A percentile compares a stretch with the other conserved stretches of the same genome.
phyloP scores from a whole-genome alignment of 2,113 vertebrate species.

The Actenoides lindsayi region DNA sequence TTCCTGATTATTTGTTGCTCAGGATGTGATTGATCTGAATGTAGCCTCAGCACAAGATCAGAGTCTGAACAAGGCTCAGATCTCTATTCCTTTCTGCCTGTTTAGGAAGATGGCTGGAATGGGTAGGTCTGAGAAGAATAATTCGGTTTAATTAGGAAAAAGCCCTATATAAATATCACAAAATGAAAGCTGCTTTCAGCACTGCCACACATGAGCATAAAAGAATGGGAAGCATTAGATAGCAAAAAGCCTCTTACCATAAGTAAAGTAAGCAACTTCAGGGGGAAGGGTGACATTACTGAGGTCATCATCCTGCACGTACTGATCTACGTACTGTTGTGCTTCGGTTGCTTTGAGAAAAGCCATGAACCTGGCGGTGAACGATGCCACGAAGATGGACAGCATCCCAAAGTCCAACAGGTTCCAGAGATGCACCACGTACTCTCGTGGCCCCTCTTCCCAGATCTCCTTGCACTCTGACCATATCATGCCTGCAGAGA shows the following conservation, averaged over 20 bases:
- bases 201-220: background rate
- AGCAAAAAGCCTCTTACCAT: conserved; percentile 77
- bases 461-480: conserved; percentile 98
- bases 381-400: conserved; percentile 95
- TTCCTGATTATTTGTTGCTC: background rate
- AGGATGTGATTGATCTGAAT: background rate
- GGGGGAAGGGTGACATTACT: conserved; percentile 89
- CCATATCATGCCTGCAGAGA: conserved; percentile 92
- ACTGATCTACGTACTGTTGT: conserved; percentile 91
- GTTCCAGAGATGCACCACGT: conserved; percentile 94
- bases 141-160: background rate
- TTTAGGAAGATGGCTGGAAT: background rate
- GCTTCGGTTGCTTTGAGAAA: conserved; percentile 95
- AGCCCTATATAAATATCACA: background rate
- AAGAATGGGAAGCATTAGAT: background rate
- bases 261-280: conserved; percentile 95
- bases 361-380: conserved; percentile 95
- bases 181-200: background rate
- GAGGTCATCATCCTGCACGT: conserved; percentile 87
- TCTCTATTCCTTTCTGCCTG: background rate
- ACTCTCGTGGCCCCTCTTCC: conserved; percentile 93
- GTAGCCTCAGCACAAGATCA: background rate
- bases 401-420: conserved; percentile 96
- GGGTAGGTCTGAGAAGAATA: background rate
- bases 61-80: background rate